Evolutionary conservation across 2,888 invertebrate species (phyloP), one percentile per base, ranked within the genome.

Genomic region (Mythimna pallens): DNA sequence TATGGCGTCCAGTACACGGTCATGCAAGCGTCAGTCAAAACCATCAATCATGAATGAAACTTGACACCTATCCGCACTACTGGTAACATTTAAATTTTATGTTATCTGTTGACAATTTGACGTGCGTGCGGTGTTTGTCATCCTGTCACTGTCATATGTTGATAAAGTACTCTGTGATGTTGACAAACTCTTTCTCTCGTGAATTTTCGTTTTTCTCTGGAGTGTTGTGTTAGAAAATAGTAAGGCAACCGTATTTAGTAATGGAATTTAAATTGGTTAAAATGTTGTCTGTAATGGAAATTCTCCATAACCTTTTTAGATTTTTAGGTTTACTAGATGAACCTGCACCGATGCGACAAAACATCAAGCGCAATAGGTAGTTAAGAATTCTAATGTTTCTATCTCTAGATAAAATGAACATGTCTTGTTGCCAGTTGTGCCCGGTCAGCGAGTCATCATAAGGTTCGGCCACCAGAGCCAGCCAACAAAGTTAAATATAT

Each of bases 311-410:
- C 89, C 90, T 96, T 62, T 55, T 70, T 22, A 50, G 55, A 62
- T 57, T 50, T 85, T 84, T 96, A 66, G 93, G 94, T 85, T 93
- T 92, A 89, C 83, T 85, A 82, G 94, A 93, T 76, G 93, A 94
- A 85, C 90, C 90, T 87, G 88, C 90, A 71, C 75, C 87, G 77
- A 81, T 82, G 76, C 90, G 89, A 86, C 88, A 90, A 85, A 93
- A 90, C 92, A 91, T 92, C 89, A 96, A 96, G 91, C 93, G 96
- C 89, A 93, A 94, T 93, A 96, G 96, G 96, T 96, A 87, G 92
- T 47, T 34, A 14, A 17, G 93, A 92, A 92, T 91, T 92, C 89
- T 91, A 91, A 36, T 55, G 17, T 73, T 50, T 36, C 7, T 92
- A 92, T 90, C 91, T 89, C 92, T 91, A 94, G 93, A 94, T 94